Evolutionary conservation across 2,797 vertebrate genomes (phyloP).

Genomic region (Hippoglossus hippoglossus): DNA sequence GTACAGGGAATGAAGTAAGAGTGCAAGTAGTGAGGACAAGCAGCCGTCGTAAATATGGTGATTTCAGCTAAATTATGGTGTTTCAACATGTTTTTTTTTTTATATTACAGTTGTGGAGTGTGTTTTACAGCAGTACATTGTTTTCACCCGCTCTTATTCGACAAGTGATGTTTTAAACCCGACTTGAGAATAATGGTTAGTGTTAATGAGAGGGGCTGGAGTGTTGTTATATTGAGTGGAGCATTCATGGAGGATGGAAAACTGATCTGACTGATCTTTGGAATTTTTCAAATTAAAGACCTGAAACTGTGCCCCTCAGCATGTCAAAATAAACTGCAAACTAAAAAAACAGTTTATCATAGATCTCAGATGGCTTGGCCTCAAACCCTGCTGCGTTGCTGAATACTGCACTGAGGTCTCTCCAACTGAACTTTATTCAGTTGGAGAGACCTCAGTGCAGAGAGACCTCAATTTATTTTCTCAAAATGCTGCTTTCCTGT

Average conservation of each 20-base stretch:
- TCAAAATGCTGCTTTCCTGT: neutral
- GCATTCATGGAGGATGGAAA: neutral
- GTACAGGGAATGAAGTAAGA: neutral
- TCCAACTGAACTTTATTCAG: slow-evolving; percentile 20
- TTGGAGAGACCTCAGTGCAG: too few species aligned
- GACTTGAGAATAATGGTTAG: neutral
- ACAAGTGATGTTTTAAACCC: neutral
- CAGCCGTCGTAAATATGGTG: slow-evolving; percentile 1
- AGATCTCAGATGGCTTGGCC: slow-evolving; percentile 10
- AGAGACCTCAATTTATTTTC: neutral
- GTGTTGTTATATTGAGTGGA: neutral
- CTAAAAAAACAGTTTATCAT: slow-evolving; percentile 30
- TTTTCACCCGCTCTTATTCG: too few species aligned
- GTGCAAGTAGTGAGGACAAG: neutral
- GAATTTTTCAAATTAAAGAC: slow-evolving; percentile 2
- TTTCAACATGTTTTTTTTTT: neutral
- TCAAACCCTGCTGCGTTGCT: slow-evolving; percentile 34
- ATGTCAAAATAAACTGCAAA: slow-evolving; percentile 36
- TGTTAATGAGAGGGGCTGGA: slow-evolving; percentile 1
- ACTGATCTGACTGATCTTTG: slow-evolving; percentile 1
- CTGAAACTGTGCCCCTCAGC: slow-evolving; percentile 13
- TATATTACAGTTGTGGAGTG: neutral
- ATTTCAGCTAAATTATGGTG: neutral
- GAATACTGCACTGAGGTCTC: slow-evolving; percentile 17
- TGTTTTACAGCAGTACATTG: too few species aligned